Evolutionary conservation across 2,888 invertebrate genomes (phyloP).

Genomic region (Troilus luridus): DNA sequence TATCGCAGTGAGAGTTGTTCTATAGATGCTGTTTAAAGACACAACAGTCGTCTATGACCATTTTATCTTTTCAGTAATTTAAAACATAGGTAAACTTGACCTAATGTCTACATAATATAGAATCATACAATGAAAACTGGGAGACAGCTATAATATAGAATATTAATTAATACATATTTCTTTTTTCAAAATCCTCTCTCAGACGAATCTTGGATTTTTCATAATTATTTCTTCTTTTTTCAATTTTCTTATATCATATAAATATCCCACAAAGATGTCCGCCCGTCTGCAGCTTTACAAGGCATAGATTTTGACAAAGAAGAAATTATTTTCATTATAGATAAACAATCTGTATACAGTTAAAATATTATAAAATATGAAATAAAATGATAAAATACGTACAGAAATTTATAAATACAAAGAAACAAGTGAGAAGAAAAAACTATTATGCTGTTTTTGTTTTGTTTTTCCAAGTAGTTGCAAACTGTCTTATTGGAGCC

Average conservation of each 20-base stretch:
- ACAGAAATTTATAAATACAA: slow-evolving; percentile 50
- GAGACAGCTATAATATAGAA: slow-evolving; percentile 63
- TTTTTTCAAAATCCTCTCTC: slow-evolving; percentile 65
- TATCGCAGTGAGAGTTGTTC: slow-evolving; percentile 37
- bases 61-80: slow-evolving; percentile 49
- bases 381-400: slow-evolving; percentile 56
- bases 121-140: slow-evolving; percentile 64
- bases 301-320: slow-evolving; percentile 62
- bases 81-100: slow-evolving; percentile 55
- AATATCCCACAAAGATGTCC: slow-evolving; percentile 60
- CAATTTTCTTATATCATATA: slow-evolving; percentile 54
- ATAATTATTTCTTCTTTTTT: slow-evolving; percentile 54
- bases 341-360: slow-evolving; percentile 52
- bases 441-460: slow-evolving; percentile 53
- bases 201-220: slow-evolving; percentile 64
- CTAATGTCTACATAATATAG: slow-evolving; percentile 61
- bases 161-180: slow-evolving; percentile 64
- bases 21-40: slow-evolving; percentile 36
- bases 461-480: slow-evolving; percentile 58
- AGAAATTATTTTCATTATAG: slow-evolving; percentile 56
- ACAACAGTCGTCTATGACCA: slow-evolving; percentile 37
- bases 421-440: slow-evolving; percentile 53
- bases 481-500: slow-evolving; percentile 64
- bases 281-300: slow-evolving; percentile 65
- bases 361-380: slow-evolving; percentile 52